Evolutionary conservation across 2,797 vertebrate genomes (phyloP).

Genomic region (Lithobates pipiens): DNA sequence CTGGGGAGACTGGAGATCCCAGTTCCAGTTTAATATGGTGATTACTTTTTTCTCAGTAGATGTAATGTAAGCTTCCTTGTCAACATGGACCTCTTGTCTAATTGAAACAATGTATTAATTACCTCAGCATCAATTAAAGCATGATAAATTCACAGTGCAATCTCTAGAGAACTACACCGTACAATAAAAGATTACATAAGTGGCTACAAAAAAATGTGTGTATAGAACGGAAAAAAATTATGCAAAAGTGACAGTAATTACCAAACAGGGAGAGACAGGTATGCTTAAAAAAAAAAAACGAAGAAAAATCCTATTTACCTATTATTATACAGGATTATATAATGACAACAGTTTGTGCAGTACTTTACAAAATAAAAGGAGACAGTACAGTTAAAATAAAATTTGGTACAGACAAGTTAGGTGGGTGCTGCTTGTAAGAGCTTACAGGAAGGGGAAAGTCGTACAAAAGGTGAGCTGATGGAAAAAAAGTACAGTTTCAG

Average conservation of each 20-base stretch:
- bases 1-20: slow-evolving; percentile 42
- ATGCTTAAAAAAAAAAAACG: neutral
- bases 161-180: slow-evolving; percentile 54
- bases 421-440: too few species aligned
- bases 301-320: neutral
- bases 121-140: slow-evolving; percentile 58
- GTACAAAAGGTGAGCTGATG: too few species aligned
- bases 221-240: slow-evolving; percentile 1
- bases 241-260: slow-evolving; percentile 23
- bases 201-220: slow-evolving; percentile 45
- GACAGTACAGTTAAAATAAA: too few species aligned
- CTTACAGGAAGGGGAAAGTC: too few species aligned
- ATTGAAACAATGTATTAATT: slow-evolving; percentile 63
- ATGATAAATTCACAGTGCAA: slow-evolving; percentile 54
- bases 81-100: slow-evolving; percentile 61
- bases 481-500: too few species aligned
- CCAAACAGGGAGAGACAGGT: slow-evolving; percentile 10
- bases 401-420: too few species aligned
- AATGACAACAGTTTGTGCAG: neutral
- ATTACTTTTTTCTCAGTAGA: slow-evolving; percentile 57
- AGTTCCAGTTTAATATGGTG: slow-evolving; percentile 57
- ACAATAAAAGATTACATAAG: slow-evolving; percentile 59
- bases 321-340: neutral
- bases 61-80: slow-evolving; percentile 51
- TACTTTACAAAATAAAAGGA: too few species aligned